Percentiles rank a stretch among this genome's conserved stretches.
Evolutionary conservation across 92 coral and sea anemone genomes (phyloP).

Genomic region (Plumapathes pennacea): DNA sequence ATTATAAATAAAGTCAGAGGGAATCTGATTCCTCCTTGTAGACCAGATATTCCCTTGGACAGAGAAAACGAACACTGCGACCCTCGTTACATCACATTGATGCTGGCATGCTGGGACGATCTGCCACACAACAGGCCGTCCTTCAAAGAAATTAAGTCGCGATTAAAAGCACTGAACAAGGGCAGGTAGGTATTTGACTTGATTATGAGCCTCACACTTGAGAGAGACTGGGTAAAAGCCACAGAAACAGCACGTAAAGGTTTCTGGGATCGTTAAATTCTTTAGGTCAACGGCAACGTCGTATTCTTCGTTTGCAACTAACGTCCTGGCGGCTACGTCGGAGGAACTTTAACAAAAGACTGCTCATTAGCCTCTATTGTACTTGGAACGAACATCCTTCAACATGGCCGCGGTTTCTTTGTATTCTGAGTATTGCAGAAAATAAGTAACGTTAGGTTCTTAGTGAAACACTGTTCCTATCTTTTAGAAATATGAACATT

Average conservation of each 20-base stretch:
- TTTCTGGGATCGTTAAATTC: too few species aligned
- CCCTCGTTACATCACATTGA: slow-evolving; percentile 36
- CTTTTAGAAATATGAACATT: slow-evolving; percentile 64
- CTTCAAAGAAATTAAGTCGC: slow-evolving; percentile 43
- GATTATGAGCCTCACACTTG: not conserved
- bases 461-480: not conserved
- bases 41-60: slow-evolving; percentile 64
- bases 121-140: slow-evolving; percentile 55
- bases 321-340: too few species aligned
- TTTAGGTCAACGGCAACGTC: too few species aligned
- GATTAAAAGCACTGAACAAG: slow-evolving; percentile 41
- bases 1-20: slow-evolving; percentile 50
- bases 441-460: too few species aligned
- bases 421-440: too few species aligned
- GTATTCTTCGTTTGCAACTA: too few species aligned
- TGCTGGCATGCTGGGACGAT: slow-evolving; percentile 64
- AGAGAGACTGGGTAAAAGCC: too few species aligned
- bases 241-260: too few species aligned
- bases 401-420: too few species aligned
- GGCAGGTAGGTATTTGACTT: slow-evolving; percentile 56
- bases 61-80: slow-evolving; percentile 9
- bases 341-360: too few species aligned
- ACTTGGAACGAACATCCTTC: too few species aligned
- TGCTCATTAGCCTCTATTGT: too few species aligned
- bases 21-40: slow-evolving; percentile 40